These are phyloP conservation scores for Aleiodes testaceus DNA, from an alignment of 2,888 invertebrate species.

Conservation along the genomic window DNA sequence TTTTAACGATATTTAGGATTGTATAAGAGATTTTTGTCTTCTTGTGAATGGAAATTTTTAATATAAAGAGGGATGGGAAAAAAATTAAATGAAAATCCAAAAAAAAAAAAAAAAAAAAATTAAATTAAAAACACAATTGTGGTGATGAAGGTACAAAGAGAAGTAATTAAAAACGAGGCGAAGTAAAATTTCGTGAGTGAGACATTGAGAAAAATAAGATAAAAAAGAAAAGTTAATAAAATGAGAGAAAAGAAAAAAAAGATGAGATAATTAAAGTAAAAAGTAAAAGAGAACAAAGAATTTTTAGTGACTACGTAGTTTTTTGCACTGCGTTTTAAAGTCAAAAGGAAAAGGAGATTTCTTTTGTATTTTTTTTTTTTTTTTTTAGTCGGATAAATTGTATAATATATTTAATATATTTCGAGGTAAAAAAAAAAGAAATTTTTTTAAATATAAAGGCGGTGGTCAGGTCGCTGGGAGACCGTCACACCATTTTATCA, in stretches of 20 bases:
- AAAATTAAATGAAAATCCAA: constrained; percentile 38
- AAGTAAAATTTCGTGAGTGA: constrained; percentile 52
- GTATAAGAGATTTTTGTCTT: constrained; percentile 52
- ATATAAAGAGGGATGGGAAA: constrained; percentile 54
- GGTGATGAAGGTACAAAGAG: constrained; percentile 40
- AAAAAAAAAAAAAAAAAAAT: constrained; percentile 55
- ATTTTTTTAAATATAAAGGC: constrained; percentile 49
- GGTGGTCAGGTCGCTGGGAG: constrained; percentile 56
- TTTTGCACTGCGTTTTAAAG: constrained; percentile 65
- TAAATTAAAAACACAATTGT: constrained; percentile 58
- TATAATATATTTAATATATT: constrained; percentile 73
- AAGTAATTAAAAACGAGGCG: constrained; percentile 48
- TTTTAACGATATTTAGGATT: constrained; percentile 68
- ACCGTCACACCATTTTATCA: constrained; percentile 43
- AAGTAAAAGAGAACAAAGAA: constrained; percentile 36
- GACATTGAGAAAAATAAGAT: constrained; percentile 43
- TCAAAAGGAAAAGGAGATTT: constrained; percentile 57
- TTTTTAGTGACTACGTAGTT: constrained; percentile 59
- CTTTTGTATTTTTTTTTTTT: constrained; percentile 50
- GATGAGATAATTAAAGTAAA: constrained; percentile 45
- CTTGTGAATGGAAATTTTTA: constrained; percentile 58
- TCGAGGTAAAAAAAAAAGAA: constrained; percentile 54
- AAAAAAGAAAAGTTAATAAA: no score
- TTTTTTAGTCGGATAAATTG: constrained; percentile 68
- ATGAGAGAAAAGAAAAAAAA: constrained; percentile 40